Evolutionary conservation across 2,888 invertebrate species (phyloP), one percentile per base, ranked within the genome.

Genomic region (Aelia acuminata): DNA sequence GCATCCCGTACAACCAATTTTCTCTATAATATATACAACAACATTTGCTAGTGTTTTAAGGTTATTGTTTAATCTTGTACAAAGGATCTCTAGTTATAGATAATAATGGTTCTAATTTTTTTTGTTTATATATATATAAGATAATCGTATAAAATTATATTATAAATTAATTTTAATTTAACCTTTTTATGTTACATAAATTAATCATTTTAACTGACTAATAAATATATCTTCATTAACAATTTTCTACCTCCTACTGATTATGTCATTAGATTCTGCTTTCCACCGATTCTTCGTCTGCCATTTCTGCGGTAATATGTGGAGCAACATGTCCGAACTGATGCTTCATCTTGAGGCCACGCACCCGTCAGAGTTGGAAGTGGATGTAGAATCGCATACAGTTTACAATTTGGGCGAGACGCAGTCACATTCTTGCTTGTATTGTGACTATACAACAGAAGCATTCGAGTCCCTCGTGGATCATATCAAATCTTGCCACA

Each of bases 271-370:
- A 70, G 63, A 70, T 70, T 26, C 63, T 70, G 63, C 63, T 70
- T 70, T 70, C 35, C 63, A 70, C 35, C 63, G 63, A 0, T 70
- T 70, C 63, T 70, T 70, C 35, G 63, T 70, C 31, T 70, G 63
- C 20, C 63, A 70, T 35, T 70, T 18, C 18, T 70, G 63, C 7
- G 63, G 63, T 18, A 70, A 70, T 35, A 70, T 70, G 31, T 70
- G 63, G 63, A 70, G 20, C 20, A 20, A 70, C 3, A 70, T 70
- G 5, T 70, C 63, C 20, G 31, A 70, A 20, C 63, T 70, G 35
- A 70, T 70, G 63, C 63, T 35, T 35, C 63, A 70, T 15, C 20
- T 70, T 8, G 63, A 70, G 63, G 31, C 63, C 20, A 35, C 63
- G 2, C 63, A 70, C 10, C 63, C 63, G 18, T 18, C 63, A 20